These are phyloP conservation scores for Lepidocyrtoides sp. DNA, from an alignment of 2,888 invertebrate genomes.

Conservation along the genomic window DNA sequence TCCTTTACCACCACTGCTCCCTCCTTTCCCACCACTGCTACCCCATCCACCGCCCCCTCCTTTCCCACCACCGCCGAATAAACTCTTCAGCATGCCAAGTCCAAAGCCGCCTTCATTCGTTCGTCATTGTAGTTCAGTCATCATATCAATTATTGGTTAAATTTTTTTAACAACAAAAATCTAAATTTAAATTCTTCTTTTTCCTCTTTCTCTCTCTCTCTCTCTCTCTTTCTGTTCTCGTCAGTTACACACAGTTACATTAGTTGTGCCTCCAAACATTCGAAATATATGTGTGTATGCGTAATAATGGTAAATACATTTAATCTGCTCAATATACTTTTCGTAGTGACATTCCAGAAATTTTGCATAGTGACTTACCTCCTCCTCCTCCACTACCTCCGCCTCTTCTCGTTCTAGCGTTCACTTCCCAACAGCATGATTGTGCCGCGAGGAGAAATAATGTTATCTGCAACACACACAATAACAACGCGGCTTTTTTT, in stretches of 20 bases:
- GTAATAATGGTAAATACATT: neutral
- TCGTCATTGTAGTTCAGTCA: slow-evolving; percentile 32
- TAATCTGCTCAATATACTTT: neutral
- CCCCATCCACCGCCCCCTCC: neutral
- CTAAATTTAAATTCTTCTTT: neutral
- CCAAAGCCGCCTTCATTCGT: slow-evolving; percentile 24
- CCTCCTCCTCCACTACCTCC: slow-evolving; percentile 61
- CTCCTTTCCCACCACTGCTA: neutral
- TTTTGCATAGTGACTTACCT: neutral
- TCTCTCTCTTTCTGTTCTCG: neutral
- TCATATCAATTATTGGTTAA: neutral
- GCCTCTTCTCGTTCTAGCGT: slow-evolving; percentile 54
- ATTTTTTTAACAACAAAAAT: slow-evolving; percentile 9
- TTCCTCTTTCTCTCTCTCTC: no score
- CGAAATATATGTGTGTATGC: neutral
- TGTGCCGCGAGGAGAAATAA: slow-evolving; percentile 62
- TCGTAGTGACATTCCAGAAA: neutral
- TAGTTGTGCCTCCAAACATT: neutral
- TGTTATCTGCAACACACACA: slow-evolving; percentile 62
- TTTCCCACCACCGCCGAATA: slow-evolving; percentile 8
- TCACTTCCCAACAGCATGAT: slow-evolving; percentile 46
- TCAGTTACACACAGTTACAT: slow-evolving; percentile 11
- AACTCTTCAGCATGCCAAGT: slow-evolving; percentile 55
- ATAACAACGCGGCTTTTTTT: neutral
- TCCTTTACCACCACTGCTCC: neutral